phyloP scores from a whole-genome alignment of 92 coral and sea anemone genomes.

The Micromussa lordhowensis region DNA sequence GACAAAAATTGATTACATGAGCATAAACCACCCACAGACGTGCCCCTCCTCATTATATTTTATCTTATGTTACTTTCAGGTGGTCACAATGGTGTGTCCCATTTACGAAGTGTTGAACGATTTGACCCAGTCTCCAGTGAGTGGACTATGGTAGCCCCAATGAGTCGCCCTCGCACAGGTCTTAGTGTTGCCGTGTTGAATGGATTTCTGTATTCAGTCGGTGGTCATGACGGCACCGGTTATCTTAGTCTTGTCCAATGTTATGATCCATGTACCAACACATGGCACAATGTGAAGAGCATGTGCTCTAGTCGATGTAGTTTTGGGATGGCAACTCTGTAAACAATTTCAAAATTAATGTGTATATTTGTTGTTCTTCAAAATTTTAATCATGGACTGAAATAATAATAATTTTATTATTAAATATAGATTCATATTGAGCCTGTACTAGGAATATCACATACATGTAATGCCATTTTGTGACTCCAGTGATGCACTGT shows the following conservation, averaged over 20 bases:
- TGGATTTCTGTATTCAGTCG: constrained; percentile 81
- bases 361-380: background rate
- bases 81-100: constrained; percentile 95
- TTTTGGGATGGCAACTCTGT: constrained; percentile 87
- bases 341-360: background rate
- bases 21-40: too few relatives aligned
- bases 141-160: constrained; percentile 90
- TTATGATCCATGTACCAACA: constrained; percentile 72
- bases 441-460: background rate
- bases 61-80: constrained; percentile 41
- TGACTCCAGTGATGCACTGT: too few relatives aligned
- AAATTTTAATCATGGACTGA: background rate
- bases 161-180: constrained; percentile 88
- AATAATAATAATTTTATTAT: background rate
- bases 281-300: constrained; percentile 71
- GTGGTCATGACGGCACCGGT: constrained; percentile 93
- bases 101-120: constrained; percentile 87
- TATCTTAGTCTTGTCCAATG: constrained; percentile 85
- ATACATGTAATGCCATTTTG: background rate
- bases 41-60: background rate
- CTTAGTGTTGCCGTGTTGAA: constrained; percentile 85
- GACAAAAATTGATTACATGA: background rate
- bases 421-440: background rate
- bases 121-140: constrained; percentile 93
- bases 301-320: constrained; percentile 91